Evolutionary conservation across 2,797 vertebrate species (phyloP), one percentile per base, ranked within the genome.

Genomic region (Leptoclinus maculatus): DNA sequence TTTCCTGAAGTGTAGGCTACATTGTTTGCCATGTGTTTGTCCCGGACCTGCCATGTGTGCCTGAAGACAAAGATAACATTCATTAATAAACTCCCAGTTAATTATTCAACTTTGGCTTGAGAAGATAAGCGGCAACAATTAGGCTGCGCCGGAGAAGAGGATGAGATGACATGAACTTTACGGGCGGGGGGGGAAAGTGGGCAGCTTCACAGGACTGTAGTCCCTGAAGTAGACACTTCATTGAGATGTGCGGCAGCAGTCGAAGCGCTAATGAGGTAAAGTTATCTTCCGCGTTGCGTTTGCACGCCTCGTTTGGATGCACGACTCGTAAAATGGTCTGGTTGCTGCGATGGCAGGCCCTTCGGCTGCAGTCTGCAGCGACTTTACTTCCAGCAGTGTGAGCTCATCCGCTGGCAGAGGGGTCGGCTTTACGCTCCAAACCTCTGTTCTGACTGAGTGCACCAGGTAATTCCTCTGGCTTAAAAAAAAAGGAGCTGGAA

Each of bases 41-140:
- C 97, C 94, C 97, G 96, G 73, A 99, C 98, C 93, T 99, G 97
- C 97, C 97, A 99, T 27, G 97, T 99, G 80, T 96, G 96, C 86
- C 98, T 99, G 94, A 36, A 78, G 86, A 89, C 74, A 83, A 59
- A 74, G 83, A 86, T 64, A 75, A 78, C 58, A 77, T 62, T 78
- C 63, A 77, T 83, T 76, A 83, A 85, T 79, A 66, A 76, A 70
- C 78, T 62, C 39, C 13, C 1, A 1, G 56, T 72, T 74, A 83
- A 85, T 85, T 65, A 85, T 84, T 86, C 79, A 71, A 79, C 74
- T 79, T 63, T 56, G 54, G 71, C 83, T 83, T 82, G 36, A 58
- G 82, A 86, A 70, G 83, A 89, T 86, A 74, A 84, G 77, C 53
- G 16, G 49, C 21, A 4, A 77, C 81, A 84, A 87, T 86, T 82